Evolutionary conservation across 2,797 vertebrate species (phyloP).

Genomic region (Luscinia luscinia): DNA sequence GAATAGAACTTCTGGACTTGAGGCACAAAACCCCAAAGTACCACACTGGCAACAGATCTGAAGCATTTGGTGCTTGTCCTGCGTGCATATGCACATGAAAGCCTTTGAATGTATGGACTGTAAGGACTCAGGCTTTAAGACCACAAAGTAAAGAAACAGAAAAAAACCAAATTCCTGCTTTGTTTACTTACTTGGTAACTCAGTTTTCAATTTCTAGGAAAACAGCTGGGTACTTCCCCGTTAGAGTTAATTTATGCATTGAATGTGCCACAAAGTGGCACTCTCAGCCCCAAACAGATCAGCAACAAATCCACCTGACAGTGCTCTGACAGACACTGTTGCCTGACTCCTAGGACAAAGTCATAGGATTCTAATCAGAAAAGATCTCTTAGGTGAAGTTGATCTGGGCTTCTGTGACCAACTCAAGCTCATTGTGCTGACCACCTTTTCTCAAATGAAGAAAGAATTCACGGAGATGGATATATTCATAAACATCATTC

Average conservation of each 20-base stretch:
- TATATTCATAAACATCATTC: background rate
- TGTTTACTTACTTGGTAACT: background rate
- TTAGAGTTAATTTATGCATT: background rate
- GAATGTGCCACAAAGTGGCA: background rate
- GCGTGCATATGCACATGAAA: background rate
- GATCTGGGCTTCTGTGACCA: background rate
- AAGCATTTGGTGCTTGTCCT: background rate
- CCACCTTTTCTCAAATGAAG: background rate
- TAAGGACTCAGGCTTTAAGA: background rate
- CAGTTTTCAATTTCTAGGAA: background rate
- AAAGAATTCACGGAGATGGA: background rate
- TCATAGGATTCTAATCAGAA: background rate
- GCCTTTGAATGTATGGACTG: background rate
- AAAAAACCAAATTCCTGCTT: background rate
- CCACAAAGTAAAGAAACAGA: background rate
- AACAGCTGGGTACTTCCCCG: background rate
- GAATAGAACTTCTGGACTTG: background rate
- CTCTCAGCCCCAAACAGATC: background rate
- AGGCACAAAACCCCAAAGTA: background rate
- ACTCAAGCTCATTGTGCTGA: background rate
- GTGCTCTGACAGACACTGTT: background rate
- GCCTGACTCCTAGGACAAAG: background rate
- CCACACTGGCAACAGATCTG: background rate
- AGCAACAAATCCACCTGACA: background rate
- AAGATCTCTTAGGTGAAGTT: background rate